Evolutionary conservation across 2,113 vertebrate species (phyloP).

Genomic region (Oreotrochilus melanogaster): DNA sequence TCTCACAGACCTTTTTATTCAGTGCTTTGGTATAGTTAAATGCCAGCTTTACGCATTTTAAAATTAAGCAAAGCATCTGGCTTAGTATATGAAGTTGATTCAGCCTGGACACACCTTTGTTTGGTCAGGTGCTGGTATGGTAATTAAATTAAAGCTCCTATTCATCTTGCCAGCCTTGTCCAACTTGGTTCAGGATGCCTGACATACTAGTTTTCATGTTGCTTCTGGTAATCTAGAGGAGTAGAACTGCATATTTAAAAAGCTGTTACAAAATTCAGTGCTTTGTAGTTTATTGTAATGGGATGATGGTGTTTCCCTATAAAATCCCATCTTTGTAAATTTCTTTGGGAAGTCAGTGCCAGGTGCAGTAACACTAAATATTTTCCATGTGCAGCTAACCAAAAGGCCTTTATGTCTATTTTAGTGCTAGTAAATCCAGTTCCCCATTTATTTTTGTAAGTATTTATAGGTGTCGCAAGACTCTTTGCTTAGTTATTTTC

Average conservation of each 20-base stretch:
- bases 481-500: slow-evolving; percentile 1
- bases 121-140: slow-evolving; percentile 66
- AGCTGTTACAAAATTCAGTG: slow-evolving; percentile 6
- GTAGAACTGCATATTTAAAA: not conserved
- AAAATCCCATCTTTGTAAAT: not conserved
- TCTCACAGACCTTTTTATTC: slow-evolving; percentile 21
- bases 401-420: slow-evolving; percentile 17
- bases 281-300: slow-evolving; percentile 35
- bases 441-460: slow-evolving; percentile 18
- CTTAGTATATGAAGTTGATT: slow-evolving; percentile 47
- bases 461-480: not conserved
- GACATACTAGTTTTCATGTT: not conserved
- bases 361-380: not conserved
- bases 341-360: not conserved
- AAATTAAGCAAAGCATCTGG: slow-evolving; percentile 33
- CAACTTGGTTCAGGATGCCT: not conserved
- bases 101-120: slow-evolving; percentile 63
- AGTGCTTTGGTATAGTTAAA: slow-evolving; percentile 9
- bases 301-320: not conserved
- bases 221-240: slow-evolving; percentile 29
- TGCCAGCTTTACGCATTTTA: slow-evolving; percentile 21
- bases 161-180: slow-evolving; percentile 33
- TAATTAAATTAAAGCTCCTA: slow-evolving; percentile 58
- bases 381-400: slow-evolving; percentile 3
- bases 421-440: slow-evolving; percentile 9